These are phyloP conservation scores for Microcaecilia unicolor DNA, from an alignment of 2,797 vertebrate genomes.

Conservation along the genomic window DNA sequence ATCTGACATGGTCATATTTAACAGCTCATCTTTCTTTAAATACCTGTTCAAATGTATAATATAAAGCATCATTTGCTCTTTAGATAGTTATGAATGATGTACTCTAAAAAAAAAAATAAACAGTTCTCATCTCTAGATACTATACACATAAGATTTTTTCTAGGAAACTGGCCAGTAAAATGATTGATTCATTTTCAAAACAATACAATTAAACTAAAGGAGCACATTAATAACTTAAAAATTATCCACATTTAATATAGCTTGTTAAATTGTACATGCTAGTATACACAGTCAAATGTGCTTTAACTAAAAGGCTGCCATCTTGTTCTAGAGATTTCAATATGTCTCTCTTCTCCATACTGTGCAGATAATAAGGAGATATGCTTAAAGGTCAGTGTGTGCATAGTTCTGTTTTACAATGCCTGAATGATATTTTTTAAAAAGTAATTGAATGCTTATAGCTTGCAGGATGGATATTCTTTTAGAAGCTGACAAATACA, in stretches of 20 bases:
- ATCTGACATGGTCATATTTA: too few species aligned
- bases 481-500: constrained; percentile 31
- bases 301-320: constrained; percentile 46
- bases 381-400: constrained; percentile 45
- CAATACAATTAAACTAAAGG: too few species aligned
- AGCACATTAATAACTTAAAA: too few species aligned
- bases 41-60: too few species aligned
- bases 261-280: constrained; percentile 25
- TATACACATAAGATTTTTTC: too few species aligned
- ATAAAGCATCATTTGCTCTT: too few species aligned
- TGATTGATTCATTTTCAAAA: too few species aligned
- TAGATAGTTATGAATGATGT: too few species aligned
- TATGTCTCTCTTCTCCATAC: constrained; percentile 32
- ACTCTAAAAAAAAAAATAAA: too few species aligned
- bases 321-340: constrained; percentile 30
- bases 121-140: too few species aligned
- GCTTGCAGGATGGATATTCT: constrained; percentile 26
- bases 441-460: constrained; percentile 27
- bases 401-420: constrained; percentile 31
- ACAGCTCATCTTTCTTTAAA: too few species aligned
- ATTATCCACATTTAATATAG: constrained; percentile 38
- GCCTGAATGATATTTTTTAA: constrained; percentile 33
- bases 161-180: too few species aligned
- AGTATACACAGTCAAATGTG: constrained; percentile 31
- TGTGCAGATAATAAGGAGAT: constrained; percentile 33